Conservation (phyloP, 2,113 vertebrate genomes). For the Sterna hirundo region DNA sequence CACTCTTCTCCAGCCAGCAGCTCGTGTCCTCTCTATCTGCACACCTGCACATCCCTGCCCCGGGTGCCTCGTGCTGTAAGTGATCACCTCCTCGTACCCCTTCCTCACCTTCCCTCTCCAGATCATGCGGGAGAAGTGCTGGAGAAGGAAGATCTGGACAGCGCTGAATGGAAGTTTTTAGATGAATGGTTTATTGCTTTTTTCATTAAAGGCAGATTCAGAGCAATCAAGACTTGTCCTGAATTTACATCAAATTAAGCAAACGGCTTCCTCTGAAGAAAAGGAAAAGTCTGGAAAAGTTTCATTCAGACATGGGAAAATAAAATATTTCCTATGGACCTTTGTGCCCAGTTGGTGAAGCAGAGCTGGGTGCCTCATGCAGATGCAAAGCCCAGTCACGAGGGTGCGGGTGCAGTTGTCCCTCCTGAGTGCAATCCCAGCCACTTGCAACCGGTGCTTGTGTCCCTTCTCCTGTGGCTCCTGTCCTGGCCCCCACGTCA, state of each 20-base stretch:
- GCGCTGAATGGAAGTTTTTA: background rate
- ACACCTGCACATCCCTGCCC: too few species aligned
- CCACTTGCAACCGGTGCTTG: background rate
- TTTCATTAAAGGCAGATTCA: background rate
- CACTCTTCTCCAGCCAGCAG: background rate
- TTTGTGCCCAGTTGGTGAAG: background rate
- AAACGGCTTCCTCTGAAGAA: background rate
- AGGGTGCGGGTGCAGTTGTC: background rate
- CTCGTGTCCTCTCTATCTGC: background rate
- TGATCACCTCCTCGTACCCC: background rate
- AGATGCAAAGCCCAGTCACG: background rate
- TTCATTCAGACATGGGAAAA: background rate
- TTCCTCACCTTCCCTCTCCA: background rate
- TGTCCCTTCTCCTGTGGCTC: background rate
- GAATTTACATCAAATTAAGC: background rate
- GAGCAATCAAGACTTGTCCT: background rate
- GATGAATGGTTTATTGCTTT: background rate
- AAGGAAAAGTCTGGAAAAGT: background rate
- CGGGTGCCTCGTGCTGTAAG: background rate
- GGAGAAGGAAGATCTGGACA: background rate
- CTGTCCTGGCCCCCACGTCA: background rate
- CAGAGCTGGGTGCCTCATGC: rapidly evolving
- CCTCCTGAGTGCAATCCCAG: background rate
- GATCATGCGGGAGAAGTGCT: background rate
- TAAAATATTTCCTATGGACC: background rate